Evolutionary conservation across 2,797 vertebrate species (phyloP).

Genomic region (Gymnothorax reevesii): DNA sequence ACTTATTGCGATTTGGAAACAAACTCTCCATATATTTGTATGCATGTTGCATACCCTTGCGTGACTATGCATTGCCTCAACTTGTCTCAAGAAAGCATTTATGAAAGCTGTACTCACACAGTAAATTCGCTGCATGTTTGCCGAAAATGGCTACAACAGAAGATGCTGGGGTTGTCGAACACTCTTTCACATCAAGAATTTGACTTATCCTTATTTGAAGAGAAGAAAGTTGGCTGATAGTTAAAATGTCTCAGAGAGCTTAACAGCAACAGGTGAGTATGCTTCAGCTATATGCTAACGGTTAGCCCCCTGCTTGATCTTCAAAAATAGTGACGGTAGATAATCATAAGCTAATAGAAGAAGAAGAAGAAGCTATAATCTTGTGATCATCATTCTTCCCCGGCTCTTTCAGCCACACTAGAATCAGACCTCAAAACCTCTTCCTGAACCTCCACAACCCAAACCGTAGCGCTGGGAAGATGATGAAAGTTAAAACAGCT

Average conservation of each 20-base stretch:
- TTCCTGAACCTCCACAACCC: background rate
- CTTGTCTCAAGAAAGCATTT: background rate
- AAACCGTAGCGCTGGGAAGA: constrained; percentile 53
- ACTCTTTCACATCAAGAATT: background rate
- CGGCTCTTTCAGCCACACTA: background rate
- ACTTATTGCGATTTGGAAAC: too few species aligned
- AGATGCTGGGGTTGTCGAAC: background rate
- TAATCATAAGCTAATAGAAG: too few species aligned
- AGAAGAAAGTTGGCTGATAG: background rate
- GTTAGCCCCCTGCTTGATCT: background rate
- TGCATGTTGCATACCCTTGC: background rate
- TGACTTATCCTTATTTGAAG: background rate
- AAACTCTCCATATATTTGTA: background rate
- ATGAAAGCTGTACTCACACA: background rate
- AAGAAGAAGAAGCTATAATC: constrained; percentile 22
- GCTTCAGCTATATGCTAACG: background rate
- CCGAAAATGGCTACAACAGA: background rate
- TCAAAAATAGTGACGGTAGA: background rate
- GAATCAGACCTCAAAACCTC: constrained; percentile 18
- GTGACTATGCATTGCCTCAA: background rate
- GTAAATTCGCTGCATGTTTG: background rate
- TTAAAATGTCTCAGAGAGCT: background rate
- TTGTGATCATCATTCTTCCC: constrained; percentile 43
- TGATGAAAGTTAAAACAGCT: constrained; percentile 49
- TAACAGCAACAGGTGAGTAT: background rate